These are phyloP conservation scores for Sorex araneus DNA, from an alignment of 2,113 vertebrate genomes.

Conservation along the genomic window DNA sequence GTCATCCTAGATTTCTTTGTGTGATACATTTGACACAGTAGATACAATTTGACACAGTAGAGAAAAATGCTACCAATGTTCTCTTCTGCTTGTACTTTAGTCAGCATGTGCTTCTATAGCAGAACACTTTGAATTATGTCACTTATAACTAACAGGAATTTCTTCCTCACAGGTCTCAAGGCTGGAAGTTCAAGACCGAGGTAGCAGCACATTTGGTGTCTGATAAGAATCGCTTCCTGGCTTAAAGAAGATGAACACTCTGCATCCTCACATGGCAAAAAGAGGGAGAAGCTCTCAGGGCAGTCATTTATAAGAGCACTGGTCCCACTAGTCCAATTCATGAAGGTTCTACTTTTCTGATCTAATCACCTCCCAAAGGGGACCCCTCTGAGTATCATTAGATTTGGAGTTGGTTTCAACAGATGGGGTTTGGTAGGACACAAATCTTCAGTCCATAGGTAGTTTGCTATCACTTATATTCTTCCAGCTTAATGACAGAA, in stretches of 20 bases:
- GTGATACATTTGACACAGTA: neutral
- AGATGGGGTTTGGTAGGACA: neutral
- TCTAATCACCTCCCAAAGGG: neutral
- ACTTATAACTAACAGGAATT: neutral
- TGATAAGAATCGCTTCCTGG: neutral
- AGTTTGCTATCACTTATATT: neutral
- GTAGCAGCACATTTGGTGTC: neutral
- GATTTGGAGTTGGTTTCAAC: neutral
- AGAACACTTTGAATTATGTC: neutral
- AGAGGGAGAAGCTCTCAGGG: neutral
- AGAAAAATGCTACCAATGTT: no score
- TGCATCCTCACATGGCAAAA: neutral
- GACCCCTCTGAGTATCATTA: neutral
- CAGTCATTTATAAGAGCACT: neutral
- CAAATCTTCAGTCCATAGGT: neutral
- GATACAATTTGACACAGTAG: no score
- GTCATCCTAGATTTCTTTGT: constrained; percentile 11
- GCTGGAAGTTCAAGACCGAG: neutral
- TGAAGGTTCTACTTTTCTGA: neutral
- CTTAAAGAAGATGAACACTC: neutral
- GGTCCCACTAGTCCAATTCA: neutral
- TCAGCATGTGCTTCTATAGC: neutral
- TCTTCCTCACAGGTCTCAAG: neutral
- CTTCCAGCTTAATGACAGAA: constrained; percentile 43
- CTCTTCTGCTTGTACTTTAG: constrained; percentile 23